Evolutionary conservation across 23 tunicate species (phyloP).

Genomic region (Corella eumyota): DNA sequence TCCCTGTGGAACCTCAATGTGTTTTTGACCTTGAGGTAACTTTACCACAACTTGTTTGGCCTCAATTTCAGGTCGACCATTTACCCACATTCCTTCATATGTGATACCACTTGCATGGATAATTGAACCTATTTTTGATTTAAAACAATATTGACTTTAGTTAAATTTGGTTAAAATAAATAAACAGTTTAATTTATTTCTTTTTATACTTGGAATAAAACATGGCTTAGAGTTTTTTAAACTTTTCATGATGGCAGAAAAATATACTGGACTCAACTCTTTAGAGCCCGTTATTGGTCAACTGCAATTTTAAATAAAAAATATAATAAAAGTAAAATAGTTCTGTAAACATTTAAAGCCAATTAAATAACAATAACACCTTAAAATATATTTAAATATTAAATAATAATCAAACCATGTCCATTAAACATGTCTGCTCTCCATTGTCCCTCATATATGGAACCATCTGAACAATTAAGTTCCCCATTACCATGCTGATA

Average conservation of each 20-base stretch:
- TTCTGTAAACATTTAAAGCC: too few species aligned
- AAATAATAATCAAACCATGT: too few species aligned
- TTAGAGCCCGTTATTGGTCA: too few species aligned
- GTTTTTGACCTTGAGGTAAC: slow-evolving; percentile 13
- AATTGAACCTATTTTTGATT: slow-evolving; percentile 20
- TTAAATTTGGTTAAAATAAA: background rate
- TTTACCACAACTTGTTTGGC: slow-evolving; percentile 21
- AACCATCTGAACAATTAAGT: slow-evolving; percentile 39
- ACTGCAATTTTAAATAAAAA: too few species aligned
- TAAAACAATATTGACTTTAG: background rate
- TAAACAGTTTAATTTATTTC: background rate
- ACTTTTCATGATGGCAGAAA: too few species aligned
- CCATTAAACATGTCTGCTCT: slow-evolving; percentile 74
- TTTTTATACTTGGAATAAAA: too few species aligned
- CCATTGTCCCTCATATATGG: slow-evolving; percentile 82
- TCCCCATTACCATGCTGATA: slow-evolving; percentile 73
- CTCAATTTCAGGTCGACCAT: slow-evolving; percentile 29
- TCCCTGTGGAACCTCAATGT: slow-evolving; percentile 35
- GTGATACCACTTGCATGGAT: slow-evolving; percentile 55
- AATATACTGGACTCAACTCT: too few species aligned
- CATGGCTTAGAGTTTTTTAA: too few species aligned
- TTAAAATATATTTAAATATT: too few species aligned
- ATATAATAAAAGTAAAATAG: too few species aligned
- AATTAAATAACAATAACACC: too few species aligned
- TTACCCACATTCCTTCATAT: slow-evolving; percentile 77